Evolutionary conservation across 2,797 vertebrate species (phyloP).

Genomic region (Mergus octosetaceus): DNA sequence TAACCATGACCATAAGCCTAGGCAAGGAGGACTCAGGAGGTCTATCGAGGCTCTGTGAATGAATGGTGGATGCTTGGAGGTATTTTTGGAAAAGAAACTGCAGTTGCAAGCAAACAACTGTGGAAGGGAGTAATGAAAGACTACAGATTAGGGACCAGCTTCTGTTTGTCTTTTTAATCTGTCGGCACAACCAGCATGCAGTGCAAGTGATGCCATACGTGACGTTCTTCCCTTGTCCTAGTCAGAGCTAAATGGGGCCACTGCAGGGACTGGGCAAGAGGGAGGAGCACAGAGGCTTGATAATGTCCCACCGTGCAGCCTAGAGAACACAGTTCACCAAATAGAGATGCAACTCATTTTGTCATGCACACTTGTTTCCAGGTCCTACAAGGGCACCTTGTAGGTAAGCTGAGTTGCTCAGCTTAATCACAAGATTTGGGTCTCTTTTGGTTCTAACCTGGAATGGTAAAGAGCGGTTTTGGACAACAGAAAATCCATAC

Average conservation of each 20-base stretch:
- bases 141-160: not conserved
- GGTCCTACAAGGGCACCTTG: not conserved
- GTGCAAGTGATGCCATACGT: not conserved
- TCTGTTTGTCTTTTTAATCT: not conserved
- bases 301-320: not conserved
- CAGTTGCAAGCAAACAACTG: not conserved
- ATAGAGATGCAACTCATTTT: not conserved
- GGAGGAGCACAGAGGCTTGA: not conserved
- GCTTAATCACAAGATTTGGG: not conserved
- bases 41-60: not conserved
- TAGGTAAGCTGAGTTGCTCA: not conserved
- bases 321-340: not conserved
- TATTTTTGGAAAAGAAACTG: not conserved
- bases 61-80: accelerated
- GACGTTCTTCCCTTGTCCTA: not conserved
- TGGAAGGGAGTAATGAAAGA: no score
- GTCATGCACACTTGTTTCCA: not conserved
- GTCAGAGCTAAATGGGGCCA: not conserved
- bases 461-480: not conserved
- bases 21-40: not conserved
- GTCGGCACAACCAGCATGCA: not conserved
- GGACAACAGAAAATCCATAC: not conserved
- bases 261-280: not conserved
- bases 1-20: not conserved
- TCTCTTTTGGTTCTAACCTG: no score